phyloP scores from a whole-genome alignment of 2,888 invertebrate genomes.

The Drosophila leonis region DNA sequence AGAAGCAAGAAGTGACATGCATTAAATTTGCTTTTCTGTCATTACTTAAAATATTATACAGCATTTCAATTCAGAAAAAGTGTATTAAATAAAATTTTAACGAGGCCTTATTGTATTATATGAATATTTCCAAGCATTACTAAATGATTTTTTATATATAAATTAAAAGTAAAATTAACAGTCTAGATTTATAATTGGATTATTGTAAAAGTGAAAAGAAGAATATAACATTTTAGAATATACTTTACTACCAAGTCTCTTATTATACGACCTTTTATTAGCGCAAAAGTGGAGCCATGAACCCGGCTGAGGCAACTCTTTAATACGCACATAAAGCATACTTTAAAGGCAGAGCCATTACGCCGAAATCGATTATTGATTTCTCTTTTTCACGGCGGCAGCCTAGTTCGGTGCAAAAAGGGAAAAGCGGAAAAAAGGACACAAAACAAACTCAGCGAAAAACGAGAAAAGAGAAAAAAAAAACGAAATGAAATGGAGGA shows the following conservation, averaged over 20 bases:
- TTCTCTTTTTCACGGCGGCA: conserved; percentile 51
- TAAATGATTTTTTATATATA: background rate
- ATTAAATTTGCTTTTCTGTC: no score
- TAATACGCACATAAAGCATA: conserved; percentile 55
- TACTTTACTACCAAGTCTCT: no score
- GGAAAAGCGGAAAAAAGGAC: conserved; percentile 48
- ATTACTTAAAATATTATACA: no score
- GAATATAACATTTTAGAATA: background rate
- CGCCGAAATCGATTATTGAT: conserved; percentile 75
- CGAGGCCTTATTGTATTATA: no score
- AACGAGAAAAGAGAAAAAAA: conserved; percentile 19
- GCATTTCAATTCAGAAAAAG: no score
- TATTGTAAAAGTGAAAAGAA: background rate
- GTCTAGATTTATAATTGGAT: background rate
- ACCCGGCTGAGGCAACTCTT: conserved; percentile 33
- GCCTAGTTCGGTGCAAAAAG: conserved; percentile 66
- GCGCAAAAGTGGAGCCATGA: conserved; percentile 11
- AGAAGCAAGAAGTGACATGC: no score
- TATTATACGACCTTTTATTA: background rate
- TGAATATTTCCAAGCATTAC: no score
- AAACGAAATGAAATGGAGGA: conserved; percentile 16
- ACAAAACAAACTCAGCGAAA: conserved; percentile 60
- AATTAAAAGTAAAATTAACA: background rate
- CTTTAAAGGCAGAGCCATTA: conserved; percentile 57
- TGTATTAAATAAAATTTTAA: no score